phyloP scores from a whole-genome alignment of 2,888 invertebrate species.

The Volucella inflata region DNA sequence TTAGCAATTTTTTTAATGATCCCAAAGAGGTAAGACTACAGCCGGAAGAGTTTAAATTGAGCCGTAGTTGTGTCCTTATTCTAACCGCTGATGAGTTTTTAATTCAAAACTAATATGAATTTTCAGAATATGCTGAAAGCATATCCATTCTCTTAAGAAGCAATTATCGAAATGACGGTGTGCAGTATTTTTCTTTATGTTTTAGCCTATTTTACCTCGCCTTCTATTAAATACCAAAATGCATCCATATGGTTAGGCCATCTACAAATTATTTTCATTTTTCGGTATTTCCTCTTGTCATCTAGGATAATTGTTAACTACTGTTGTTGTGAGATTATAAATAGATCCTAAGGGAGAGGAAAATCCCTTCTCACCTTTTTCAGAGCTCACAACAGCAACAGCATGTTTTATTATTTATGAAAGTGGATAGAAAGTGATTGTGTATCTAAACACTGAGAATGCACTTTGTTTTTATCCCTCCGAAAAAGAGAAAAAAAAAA shows the following conservation, averaged over 20 bases:
- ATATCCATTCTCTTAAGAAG: neutral
- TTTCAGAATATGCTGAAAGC: neutral
- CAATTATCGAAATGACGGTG: neutral
- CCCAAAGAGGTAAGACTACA: too few species aligned
- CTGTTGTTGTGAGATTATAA: constrained; percentile 14
- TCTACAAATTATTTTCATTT: neutral
- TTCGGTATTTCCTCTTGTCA: constrained; percentile 7
- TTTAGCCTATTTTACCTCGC: too few species aligned
- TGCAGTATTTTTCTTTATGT: too few species aligned
- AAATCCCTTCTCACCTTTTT: constrained; percentile 52
- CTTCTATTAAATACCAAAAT: neutral
- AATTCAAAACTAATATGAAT: too few species aligned
- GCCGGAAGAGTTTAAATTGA: too few species aligned
- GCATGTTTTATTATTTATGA: constrained; percentile 26
- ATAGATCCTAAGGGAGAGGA: constrained; percentile 49
- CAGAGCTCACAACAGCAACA: constrained; percentile 22
- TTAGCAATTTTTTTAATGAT: neutral
- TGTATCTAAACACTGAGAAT: neutral
- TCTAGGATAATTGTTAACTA: constrained; percentile 25
- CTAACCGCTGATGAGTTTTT: too few species aligned
- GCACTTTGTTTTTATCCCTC: constrained; percentile 26
- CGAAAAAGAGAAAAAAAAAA: neutral
- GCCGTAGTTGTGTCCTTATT: too few species aligned
- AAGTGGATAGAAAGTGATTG: constrained; percentile 10
- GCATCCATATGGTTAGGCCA: constrained; percentile 29